Evolutionary conservation across 2,113 vertebrate genomes (phyloP).

Genomic region (Sylvilagus bachmani): DNA sequence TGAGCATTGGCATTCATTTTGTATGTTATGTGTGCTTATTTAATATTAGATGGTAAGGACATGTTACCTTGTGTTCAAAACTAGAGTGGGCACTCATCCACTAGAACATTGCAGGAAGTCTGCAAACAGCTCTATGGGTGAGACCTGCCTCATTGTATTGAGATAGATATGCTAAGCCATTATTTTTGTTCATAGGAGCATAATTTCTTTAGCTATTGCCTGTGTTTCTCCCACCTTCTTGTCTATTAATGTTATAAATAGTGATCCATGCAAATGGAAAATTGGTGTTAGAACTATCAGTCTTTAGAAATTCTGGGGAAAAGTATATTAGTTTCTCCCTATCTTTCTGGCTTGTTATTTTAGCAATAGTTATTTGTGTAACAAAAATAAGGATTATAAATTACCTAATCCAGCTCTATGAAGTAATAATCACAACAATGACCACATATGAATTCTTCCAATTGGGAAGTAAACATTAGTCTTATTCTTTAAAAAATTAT

Average conservation of each 20-base stretch:
- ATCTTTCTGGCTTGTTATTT: not conserved
- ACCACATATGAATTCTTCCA: slow-evolving; percentile 28
- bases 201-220: slow-evolving; percentile 10
- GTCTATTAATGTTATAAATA: not conserved
- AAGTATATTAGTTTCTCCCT: not conserved
- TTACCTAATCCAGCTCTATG: not conserved
- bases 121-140: not conserved
- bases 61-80: not conserved
- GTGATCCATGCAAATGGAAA: slow-evolving; percentile 11
- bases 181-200: not conserved
- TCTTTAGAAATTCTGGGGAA: slow-evolving; percentile 31
- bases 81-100: not conserved
- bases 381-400: slow-evolving; percentile 25
- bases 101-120: not conserved
- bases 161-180: not conserved
- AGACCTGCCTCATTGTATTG: not conserved
- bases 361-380: not conserved
- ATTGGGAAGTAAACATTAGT: not conserved
- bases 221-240: slow-evolving; percentile 11
- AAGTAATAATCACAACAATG: not conserved
- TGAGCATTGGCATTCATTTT: not conserved
- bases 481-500: no score
- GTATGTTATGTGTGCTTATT: not conserved
- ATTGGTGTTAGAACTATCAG: not conserved
- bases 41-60: not conserved